Percentiles rank a stretch among this genome's conserved stretches.
Conservation (phyloP, 1,140 invertebrate species). For the Phthorimaea operculella region DNA sequence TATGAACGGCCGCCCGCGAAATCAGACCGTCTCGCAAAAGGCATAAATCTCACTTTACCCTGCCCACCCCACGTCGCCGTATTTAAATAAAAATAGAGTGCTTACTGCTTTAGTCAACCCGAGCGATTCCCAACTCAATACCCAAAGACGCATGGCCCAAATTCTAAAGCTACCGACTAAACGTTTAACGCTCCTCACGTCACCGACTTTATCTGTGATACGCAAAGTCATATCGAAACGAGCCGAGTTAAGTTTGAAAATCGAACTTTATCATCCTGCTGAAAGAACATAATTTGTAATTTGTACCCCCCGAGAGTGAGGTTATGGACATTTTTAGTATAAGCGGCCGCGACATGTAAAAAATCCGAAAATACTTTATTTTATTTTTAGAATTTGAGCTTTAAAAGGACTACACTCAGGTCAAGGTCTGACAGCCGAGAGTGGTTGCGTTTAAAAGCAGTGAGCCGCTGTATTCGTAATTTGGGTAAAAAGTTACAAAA, state of each 20-base stretch:
- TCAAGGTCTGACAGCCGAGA: too few species aligned
- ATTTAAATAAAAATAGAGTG: constrained; percentile 44
- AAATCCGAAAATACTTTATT: too few species aligned
- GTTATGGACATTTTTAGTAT: too few species aligned
- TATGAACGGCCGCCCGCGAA: constrained; percentile 34
- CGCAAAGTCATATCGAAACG: constrained; percentile 36
- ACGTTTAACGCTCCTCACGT: constrained; percentile 47
- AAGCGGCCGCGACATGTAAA: too few species aligned
- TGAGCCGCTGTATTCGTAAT: too few species aligned
- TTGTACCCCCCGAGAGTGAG: constrained; percentile 5
- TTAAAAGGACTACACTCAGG: too few species aligned
- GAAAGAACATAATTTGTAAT: neutral
- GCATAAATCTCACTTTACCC: constrained; percentile 50
- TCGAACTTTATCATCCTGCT: constrained; percentile 25
- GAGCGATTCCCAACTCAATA: constrained; percentile 37
- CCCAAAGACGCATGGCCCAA: constrained; percentile 25
- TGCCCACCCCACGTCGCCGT: constrained; percentile 21
- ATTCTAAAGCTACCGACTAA: constrained; percentile 24
- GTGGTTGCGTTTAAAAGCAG: too few species aligned
- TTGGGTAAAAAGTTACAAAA: too few species aligned
- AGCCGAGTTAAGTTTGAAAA: constrained; percentile 20
- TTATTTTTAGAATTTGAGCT: too few species aligned
- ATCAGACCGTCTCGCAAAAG: constrained; percentile 42
- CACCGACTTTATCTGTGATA: constrained; percentile 34
- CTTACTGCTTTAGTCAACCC: constrained; percentile 12